Conservation (phyloP, 2,888 invertebrate genomes). For the Pyrgus malvae region DNA sequence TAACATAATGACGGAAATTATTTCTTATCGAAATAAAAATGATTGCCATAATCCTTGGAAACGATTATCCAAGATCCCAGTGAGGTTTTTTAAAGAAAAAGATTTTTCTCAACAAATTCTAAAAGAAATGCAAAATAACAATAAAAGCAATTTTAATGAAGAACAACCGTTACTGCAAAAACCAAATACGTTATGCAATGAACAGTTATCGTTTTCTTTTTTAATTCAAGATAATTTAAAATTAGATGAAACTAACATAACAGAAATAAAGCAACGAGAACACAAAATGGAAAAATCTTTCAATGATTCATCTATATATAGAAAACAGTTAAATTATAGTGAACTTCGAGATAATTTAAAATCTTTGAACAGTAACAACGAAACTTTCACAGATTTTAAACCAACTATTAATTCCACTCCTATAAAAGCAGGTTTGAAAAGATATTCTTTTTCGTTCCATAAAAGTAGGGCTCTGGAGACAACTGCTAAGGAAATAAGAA, state of each 20-base stretch:
- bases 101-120: background rate
- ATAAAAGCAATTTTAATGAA: background rate
- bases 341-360: background rate
- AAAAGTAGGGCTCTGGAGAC: background rate
- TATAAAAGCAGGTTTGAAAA: background rate
- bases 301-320: background rate
- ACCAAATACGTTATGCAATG: background rate
- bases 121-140: background rate
- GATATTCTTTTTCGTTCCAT: background rate
- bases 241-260: background rate
- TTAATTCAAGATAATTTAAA: background rate
- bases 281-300: background rate
- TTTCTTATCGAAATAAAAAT: conserved; percentile 38
- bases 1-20: conserved; percentile 55
- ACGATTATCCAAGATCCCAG: background rate
- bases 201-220: conserved; percentile 13
- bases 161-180: background rate
- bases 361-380: background rate
- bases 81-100: background rate
- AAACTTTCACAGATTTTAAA: conserved; percentile 41
- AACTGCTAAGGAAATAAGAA: background rate
- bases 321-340: background rate
- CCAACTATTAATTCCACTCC: conserved; percentile 58
- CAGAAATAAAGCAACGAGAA: background rate
- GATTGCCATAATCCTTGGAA: background rate